These are phyloP conservation scores for Pandemis heparana DNA, from an alignment of 2,888 invertebrate genomes.

Conservation along the genomic window DNA sequence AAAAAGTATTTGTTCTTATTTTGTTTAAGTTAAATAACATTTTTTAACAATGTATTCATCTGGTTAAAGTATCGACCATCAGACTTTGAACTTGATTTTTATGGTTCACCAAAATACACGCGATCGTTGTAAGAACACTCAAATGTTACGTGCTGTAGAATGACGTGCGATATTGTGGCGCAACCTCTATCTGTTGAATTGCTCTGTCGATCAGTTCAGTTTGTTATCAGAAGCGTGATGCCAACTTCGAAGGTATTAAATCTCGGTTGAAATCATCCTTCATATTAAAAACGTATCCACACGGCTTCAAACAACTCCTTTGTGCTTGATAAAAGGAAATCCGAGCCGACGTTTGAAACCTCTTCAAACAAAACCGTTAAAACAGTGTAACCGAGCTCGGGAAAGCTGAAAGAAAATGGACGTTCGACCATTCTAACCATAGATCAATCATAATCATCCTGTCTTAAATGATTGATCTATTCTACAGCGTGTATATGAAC, in stretches of 20 bases:
- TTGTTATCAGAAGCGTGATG: constrained; percentile 4
- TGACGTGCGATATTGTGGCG: constrained; percentile 23
- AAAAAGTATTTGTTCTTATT: neutral
- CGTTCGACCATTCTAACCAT: constrained; percentile 25
- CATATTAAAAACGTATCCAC: constrained; percentile 21
- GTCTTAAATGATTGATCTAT: constrained; percentile 40
- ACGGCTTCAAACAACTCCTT: constrained; percentile 27
- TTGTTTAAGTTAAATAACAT: neutral
- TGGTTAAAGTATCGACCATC: constrained; percentile 6
- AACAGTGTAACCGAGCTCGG: constrained; percentile 25
- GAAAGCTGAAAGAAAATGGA: constrained; percentile 41
- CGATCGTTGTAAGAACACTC: constrained; percentile 22
- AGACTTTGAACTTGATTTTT: constrained; percentile 27
- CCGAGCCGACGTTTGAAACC: constrained; percentile 28
- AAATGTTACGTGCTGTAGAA: constrained; percentile 28
- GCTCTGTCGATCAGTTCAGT: constrained; percentile 27
- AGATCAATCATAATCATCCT: constrained; percentile 40
- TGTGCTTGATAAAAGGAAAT: constrained; percentile 29
- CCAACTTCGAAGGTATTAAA: constrained; percentile 18
- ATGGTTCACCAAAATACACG: constrained; percentile 21
- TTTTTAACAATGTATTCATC: neutral
- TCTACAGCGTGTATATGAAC: constrained; percentile 32
- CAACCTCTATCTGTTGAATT: constrained; percentile 17
- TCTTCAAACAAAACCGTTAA: constrained; percentile 17
- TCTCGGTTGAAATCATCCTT: constrained; percentile 9